Conservation (phyloP, 2,797 vertebrate species). For the Crenichthys baileyi region DNA sequence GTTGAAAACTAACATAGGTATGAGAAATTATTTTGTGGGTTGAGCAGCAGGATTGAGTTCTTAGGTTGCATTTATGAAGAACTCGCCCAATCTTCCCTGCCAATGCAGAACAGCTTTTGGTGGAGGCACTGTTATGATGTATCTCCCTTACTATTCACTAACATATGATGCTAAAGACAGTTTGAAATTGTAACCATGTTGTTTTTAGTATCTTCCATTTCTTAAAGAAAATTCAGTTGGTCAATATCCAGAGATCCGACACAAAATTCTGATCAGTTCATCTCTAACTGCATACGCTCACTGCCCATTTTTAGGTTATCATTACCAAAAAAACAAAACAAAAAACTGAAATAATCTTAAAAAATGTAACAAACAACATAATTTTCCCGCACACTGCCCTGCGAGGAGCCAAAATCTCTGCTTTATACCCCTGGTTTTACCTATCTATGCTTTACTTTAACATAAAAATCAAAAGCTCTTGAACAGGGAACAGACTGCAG, state of each 20-base stretch:
- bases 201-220: too few relatives aligned
- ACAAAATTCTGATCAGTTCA: not conserved
- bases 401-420: constrained; percentile 2
- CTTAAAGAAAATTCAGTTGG: too few relatives aligned
- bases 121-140: not conserved
- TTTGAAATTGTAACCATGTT: not conserved
- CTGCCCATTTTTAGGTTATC: not conserved
- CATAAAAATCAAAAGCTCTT: constrained; percentile 16
- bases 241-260: too few relatives aligned
- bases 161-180: not conserved
- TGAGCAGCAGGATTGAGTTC: not conserved
- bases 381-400: constrained; percentile 1
- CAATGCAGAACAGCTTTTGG: not conserved
- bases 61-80: not conserved
- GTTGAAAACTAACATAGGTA: not conserved
- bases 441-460: constrained; percentile 13
- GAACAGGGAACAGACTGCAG: not conserved
- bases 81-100: not conserved
- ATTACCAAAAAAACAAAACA: not conserved
- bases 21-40: not conserved
- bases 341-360: not conserved
- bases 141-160: not conserved
- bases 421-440: not conserved
- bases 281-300: not conserved
- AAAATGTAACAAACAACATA: not conserved